Conservation (phyloP, 2,797 vertebrate species). For the Glyptemys insculpta region DNA sequence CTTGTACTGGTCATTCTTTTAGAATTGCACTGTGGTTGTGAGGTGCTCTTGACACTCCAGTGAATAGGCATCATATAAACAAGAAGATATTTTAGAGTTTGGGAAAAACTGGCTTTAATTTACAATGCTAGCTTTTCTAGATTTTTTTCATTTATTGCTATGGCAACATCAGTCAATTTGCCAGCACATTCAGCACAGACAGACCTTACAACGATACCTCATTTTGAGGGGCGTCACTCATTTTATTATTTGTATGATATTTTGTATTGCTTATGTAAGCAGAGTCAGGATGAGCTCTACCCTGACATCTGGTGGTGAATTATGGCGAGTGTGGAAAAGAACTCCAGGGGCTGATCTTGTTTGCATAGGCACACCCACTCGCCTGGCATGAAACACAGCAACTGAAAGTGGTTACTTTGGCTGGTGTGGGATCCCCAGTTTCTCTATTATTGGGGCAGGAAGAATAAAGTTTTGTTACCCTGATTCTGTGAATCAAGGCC, state of each 20-base stretch:
- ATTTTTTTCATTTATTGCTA: background rate
- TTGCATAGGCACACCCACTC: too few relatives aligned
- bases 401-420: too few relatives aligned
- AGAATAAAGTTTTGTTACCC: too few relatives aligned
- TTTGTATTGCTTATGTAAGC: too few relatives aligned
- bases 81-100: background rate
- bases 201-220: slow-evolving; percentile 3
- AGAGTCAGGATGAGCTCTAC: too few relatives aligned
- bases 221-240: slow-evolving; percentile 66
- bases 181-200: slow-evolving; percentile 19
- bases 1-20: slow-evolving; percentile 50
- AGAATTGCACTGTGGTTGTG: background rate
- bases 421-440: too few relatives aligned
- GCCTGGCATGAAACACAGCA: too few relatives aligned
- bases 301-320: too few relatives aligned
- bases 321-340: too few relatives aligned
- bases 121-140: background rate
- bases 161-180: slow-evolving; percentile 32
- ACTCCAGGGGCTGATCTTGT: too few relatives aligned
- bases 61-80: slow-evolving; percentile 12
- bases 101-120: slow-evolving; percentile 42
- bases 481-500: too few relatives aligned
- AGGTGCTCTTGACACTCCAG: background rate
- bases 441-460: too few relatives aligned
- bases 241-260: slow-evolving; percentile 71